phyloP scores from a whole-genome alignment of 2,797 vertebrate species.

The Neosilurus hyrtlii region DNA sequence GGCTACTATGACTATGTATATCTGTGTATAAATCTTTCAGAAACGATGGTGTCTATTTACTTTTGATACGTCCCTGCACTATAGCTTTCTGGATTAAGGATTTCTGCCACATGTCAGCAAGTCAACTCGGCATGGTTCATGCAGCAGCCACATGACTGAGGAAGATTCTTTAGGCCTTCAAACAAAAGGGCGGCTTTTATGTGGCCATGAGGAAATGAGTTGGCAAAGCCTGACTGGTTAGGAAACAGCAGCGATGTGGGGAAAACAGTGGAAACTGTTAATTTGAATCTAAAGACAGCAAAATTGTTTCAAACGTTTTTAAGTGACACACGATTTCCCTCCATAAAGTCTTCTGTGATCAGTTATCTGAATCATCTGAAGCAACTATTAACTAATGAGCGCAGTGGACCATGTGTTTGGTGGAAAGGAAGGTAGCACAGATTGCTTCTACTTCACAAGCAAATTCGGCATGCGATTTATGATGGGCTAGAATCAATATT shows the following conservation, averaged over 20 bases:
- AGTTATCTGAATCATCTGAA: conserved; percentile 4
- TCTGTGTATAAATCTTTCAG: no score
- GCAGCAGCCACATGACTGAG: conserved; percentile 64
- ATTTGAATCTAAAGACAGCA: conserved; percentile 25
- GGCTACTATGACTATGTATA: no score
- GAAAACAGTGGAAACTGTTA: conserved; percentile 25
- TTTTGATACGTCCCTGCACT: conserved; percentile 41
- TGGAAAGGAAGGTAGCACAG: not conserved
- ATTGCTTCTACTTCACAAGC: not conserved
- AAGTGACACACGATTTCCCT: not conserved
- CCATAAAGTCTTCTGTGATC: conserved; percentile 18
- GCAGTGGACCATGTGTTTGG: not conserved
- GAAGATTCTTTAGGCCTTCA: conserved; percentile 64
- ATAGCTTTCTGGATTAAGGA: conserved; percentile 66
- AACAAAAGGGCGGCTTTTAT: conserved; percentile 63
- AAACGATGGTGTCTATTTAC: no score
- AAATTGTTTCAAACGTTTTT: conserved; percentile 19
- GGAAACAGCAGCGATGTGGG: conserved; percentile 56
- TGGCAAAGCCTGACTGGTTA: conserved; percentile 55
- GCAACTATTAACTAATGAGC: not conserved
- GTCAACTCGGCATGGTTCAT: conserved; percentile 52
- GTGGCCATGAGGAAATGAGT: conserved; percentile 68
- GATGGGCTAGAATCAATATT: not conserved
- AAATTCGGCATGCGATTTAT: not conserved
- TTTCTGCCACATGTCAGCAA: conserved; percentile 64